Percentiles rank a stretch among this genome's conserved stretches.
These are phyloP conservation scores for Muscicapa comitata DNA, from an alignment of 2,797 vertebrate genomes.

Conservation along the genomic window DNA sequence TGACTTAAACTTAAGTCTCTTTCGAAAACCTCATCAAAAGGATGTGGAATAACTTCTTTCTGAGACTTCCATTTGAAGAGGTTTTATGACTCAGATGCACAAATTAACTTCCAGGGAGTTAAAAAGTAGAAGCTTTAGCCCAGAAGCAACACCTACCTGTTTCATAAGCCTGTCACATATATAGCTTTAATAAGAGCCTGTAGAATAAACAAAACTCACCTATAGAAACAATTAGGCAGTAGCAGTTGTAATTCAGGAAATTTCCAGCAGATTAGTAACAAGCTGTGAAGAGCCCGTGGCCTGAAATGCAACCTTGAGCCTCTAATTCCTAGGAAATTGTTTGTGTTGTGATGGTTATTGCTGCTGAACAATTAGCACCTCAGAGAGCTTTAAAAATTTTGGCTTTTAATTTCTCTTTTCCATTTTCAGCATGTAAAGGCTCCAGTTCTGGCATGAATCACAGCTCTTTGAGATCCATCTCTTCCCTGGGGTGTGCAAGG, in stretches of 20 bases:
- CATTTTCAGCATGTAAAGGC: neutral
- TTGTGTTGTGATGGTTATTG: slow-evolving; percentile 35
- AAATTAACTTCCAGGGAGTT: slow-evolving; percentile 13
- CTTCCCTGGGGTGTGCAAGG: neutral
- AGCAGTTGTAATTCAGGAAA: neutral
- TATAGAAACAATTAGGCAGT: slow-evolving; percentile 18
- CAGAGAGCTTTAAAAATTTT: neutral
- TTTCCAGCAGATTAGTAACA: slow-evolving; percentile 46
- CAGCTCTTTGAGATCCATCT: neutral
- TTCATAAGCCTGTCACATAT: neutral
- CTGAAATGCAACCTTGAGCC: slow-evolving; percentile 25
- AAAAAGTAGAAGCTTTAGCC: slow-evolving; percentile 1
- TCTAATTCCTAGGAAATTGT: slow-evolving; percentile 57
- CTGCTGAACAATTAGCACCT: slow-evolving; percentile 53
- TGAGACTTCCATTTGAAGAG: neutral
- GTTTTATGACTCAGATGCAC: neutral
- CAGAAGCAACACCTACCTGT: slow-evolving; percentile 11
- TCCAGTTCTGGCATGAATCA: neutral
- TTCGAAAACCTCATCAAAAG: neutral
- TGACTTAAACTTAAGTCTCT: neutral
- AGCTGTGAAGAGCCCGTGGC: slow-evolving; percentile 40
- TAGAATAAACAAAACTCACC: slow-evolving; percentile 35
- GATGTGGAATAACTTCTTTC: neutral
- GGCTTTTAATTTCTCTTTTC: slow-evolving; percentile 6
- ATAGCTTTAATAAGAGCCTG: neutral